phyloP scores from a whole-genome alignment of 1,140 invertebrate genomes.

The Pogonognathellus flavescens region DNA sequence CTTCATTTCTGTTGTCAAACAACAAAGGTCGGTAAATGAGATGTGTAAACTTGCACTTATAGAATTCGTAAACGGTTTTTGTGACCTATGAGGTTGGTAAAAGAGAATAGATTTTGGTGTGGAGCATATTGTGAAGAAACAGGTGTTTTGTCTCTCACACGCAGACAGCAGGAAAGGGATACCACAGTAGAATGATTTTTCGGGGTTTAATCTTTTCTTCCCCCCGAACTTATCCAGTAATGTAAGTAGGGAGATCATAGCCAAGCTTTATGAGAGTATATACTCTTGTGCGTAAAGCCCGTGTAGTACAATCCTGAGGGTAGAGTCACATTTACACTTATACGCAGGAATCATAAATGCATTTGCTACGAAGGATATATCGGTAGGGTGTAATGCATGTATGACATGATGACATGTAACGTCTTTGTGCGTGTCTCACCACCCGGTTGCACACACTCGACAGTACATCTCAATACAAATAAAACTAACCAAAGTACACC shows the following conservation, averaged over 20 bases:
- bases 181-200: constrained; percentile 58
- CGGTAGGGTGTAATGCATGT: not conserved
- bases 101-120: not conserved
- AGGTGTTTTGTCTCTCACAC: constrained; percentile 65
- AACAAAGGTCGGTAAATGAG: not conserved
- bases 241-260: constrained; percentile 24
- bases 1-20: not conserved
- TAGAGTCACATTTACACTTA: not conserved
- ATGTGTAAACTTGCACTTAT: not conserved
- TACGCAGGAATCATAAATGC: not conserved
- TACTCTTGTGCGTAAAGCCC: too few relatives aligned
- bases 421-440: constrained; percentile 4
- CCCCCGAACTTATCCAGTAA: not conserved
- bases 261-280: not conserved
- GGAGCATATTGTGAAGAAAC: constrained; percentile 51
- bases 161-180: constrained; percentile 53
- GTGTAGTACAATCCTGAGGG: not conserved
- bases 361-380: not conserved
- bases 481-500: not conserved
- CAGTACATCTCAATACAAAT: not conserved
- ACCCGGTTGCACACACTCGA: not conserved
- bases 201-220: constrained; percentile 57
- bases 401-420: too few relatives aligned
- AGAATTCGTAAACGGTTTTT: not conserved
- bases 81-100: not conserved